These are phyloP conservation scores for Pogonocichla stellata DNA, from an alignment of 2,113 vertebrate species.

Conservation along the genomic window DNA sequence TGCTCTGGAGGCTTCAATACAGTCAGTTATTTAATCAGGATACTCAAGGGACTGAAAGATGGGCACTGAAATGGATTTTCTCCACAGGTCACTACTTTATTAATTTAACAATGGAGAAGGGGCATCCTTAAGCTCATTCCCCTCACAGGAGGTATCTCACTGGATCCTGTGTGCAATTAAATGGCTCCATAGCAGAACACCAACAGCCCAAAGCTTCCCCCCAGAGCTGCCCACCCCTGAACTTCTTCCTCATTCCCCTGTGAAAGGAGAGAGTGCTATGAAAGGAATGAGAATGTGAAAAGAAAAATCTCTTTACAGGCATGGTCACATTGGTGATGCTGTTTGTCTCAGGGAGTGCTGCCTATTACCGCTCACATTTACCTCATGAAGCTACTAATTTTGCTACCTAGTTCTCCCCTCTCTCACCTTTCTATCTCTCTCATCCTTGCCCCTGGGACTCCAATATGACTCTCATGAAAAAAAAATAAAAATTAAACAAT, in stretches of 20 bases:
- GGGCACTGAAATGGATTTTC: slow-evolving; percentile 40
- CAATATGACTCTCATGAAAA: not conserved
- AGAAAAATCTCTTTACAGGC: not conserved
- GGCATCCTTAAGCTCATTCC: not conserved
- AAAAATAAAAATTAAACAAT: not conserved
- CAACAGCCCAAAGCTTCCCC: not conserved
- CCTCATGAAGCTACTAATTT: not conserved
- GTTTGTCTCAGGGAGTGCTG: not conserved
- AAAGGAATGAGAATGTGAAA: not conserved
- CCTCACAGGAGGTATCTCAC: not conserved
- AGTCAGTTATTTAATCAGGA: slow-evolving; percentile 41
- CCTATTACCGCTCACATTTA: not conserved
- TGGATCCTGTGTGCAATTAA: not conserved
- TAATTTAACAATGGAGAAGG: slow-evolving; percentile 13
- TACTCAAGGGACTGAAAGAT: slow-evolving; percentile 35
- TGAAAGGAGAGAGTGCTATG: not conserved
- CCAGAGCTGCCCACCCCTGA: not conserved
- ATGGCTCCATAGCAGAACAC: not conserved
- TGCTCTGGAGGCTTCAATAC: not conserved
- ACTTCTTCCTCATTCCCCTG: not conserved
- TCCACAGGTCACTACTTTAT: slow-evolving; percentile 28
- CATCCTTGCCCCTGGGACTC: not conserved
- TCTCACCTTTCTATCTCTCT: not conserved
- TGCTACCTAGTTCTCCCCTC: not conserved
- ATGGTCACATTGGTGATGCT: rapidly evolving